Base-by-base conservation (phyloP, 1,140 invertebrate genomes). In the Daktulosphaira vitifoliae region DNA sequence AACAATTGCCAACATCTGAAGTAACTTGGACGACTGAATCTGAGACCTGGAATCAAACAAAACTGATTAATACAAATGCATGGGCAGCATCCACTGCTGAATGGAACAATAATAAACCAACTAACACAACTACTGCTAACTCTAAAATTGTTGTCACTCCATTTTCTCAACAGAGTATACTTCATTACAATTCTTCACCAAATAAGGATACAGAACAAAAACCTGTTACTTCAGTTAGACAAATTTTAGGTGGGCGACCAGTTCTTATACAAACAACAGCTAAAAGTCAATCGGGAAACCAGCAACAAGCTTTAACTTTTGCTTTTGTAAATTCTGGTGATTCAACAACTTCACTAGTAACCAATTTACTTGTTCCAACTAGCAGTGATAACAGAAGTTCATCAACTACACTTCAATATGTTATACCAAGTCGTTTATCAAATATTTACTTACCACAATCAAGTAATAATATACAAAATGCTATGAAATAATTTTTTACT, bases 1-100 rank as follows among this genome's bases (percentile, higher is more conserved):
- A 62, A 7, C 56, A 62, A 46, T 49, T 48, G 29, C 6, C 66
- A 49, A 38, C 42, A 50, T 22, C 66, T 9, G 52, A 52, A 62
- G 6, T 29, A 37, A 56, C 53, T n/a, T 54, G 38, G 52, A 48
- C 39, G 49, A 20, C 66, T n/a, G 56, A 25, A 25, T 29, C 56
- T n/a, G 56, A 62, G 44, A 62, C 56, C 29, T 62, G 53, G 51
- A 53, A 66, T 46, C 38, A 52, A 54, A 51, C 56, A 18, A 62
- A 62, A 48, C 29, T 62, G 5, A 65, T 65, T 15, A 65, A 50
- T 9, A 65, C 62, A 13, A 52, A 65, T 25, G 49, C 62, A 25
- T 51, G 62, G 49, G 62, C 62, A 38, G 49, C 62, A 50, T 50
- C 62, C 22, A 52, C 62, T 51, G 62, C 62, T 51, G 56, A 62